Conservation (phyloP, 2,797 vertebrate genomes). For the Poecile montanus region DNA sequence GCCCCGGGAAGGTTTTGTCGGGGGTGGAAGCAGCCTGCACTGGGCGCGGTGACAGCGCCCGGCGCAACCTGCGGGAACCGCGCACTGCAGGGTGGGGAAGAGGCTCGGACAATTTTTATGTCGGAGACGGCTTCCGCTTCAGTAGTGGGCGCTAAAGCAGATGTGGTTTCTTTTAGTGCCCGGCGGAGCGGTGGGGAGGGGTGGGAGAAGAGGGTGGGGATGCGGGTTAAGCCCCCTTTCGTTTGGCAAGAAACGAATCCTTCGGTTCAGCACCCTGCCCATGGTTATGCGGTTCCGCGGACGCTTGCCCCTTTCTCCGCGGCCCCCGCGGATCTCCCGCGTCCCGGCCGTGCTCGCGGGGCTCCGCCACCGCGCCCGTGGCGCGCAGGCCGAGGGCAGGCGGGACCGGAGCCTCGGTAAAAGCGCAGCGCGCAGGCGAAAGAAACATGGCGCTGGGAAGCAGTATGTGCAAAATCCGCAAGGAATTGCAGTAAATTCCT, state of each 20-base stretch:
- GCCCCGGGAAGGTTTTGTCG: not conserved
- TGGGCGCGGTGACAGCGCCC: not conserved
- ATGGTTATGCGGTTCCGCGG: not conserved
- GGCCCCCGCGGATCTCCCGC: not conserved
- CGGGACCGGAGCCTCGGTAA: not conserved
- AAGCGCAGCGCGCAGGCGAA: conserved; percentile 47
- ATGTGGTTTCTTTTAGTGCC: not conserved
- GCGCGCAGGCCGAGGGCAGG: not conserved
- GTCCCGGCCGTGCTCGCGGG: not conserved
- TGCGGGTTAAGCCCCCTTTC: not conserved
- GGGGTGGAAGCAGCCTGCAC: not conserved
- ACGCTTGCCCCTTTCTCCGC: not conserved
- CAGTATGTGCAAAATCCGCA: conserved; percentile 89
- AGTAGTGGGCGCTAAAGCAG: conserved; percentile 31
- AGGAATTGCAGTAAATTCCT: conserved; percentile 98
- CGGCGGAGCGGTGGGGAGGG: not conserved
- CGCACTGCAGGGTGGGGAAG: not conserved
- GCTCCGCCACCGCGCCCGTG: not conserved
- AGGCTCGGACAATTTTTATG: not conserved
- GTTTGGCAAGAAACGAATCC: not conserved
- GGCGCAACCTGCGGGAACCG: not conserved
- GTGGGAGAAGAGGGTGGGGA: not conserved
- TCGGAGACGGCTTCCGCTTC: not conserved
- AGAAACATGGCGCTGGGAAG: conserved; percentile 83
- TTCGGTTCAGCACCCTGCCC: too few species aligned